Evolutionary conservation across 1,140 invertebrate genomes (phyloP).

Genomic region (Samia ricini): DNA sequence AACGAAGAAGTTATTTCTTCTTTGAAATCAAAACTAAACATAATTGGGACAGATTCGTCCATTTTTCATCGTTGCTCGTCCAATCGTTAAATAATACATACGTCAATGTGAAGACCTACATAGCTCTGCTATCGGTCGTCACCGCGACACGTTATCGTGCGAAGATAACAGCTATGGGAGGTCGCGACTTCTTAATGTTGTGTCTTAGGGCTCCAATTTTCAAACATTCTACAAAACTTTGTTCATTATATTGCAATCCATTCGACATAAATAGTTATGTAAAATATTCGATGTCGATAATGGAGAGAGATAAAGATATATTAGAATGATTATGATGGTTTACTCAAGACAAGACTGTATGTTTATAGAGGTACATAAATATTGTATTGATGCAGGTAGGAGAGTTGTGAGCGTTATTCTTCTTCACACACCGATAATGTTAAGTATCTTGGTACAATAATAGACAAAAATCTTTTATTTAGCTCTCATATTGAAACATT

Average conservation of each 20-base stretch:
- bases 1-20: no score
- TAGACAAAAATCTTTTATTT: no score
- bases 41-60: not conserved
- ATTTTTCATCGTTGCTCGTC: not conserved
- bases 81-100: not conserved
- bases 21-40: not conserved
- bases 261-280: not conserved
- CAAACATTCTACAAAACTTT: not conserved
- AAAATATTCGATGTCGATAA: no score
- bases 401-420: no score
- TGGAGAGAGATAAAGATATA: no score
- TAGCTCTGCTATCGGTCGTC: constrained; percentile 20
- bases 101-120: not conserved
- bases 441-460: no score
- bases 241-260: not conserved
- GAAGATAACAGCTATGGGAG: constrained; percentile 30
- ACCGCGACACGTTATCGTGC: constrained; percentile 24
- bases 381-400: no score
- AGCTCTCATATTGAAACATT: no score
- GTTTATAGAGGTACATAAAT: no score
- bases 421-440: no score
- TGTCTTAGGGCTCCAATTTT: constrained; percentile 12
- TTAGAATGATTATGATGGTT: no score
- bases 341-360: no score
- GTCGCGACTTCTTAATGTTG: constrained; percentile 26